Conservation (phyloP, 2,797 vertebrate species). For the Coregonus suidteri region DNA sequence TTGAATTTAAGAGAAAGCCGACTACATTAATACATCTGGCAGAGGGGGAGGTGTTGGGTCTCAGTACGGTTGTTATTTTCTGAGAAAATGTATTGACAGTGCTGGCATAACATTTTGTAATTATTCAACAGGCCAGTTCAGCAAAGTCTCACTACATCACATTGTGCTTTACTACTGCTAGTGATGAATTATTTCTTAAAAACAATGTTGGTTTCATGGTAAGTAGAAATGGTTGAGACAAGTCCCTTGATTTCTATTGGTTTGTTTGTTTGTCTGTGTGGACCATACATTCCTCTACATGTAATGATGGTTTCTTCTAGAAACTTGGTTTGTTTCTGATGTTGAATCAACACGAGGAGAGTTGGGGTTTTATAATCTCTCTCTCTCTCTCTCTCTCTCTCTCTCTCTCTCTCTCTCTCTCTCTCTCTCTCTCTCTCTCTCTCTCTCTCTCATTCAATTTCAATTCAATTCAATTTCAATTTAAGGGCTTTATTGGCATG, state of each 20-base stretch:
- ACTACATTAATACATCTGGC: slow-evolving; percentile 68
- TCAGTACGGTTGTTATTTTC: slow-evolving; percentile 55
- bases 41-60: slow-evolving; percentile 27
- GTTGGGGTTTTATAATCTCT: slow-evolving; percentile 3
- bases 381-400: no score
- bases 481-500: no score
- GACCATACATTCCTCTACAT: not conserved
- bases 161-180: slow-evolving; percentile 14
- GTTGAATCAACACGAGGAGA: slow-evolving; percentile 1
- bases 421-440: no score
- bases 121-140: slow-evolving; percentile 54
- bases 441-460: no score
- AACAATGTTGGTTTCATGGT: slow-evolving; percentile 9
- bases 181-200: slow-evolving; percentile 32
- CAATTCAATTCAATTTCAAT: no score
- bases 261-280: slow-evolving; percentile 11
- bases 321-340: slow-evolving; percentile 5
- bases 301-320: not conserved
- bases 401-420: no score
- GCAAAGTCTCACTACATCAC: slow-evolving; percentile 30
- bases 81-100: slow-evolving; percentile 58
- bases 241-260: slow-evolving; percentile 6
- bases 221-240: slow-evolving; percentile 17
- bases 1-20: slow-evolving; percentile 80
- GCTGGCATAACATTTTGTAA: slow-evolving; percentile 61